Conservation (phyloP, 2,888 invertebrate genomes). For the Apodemia duryi region DNA sequence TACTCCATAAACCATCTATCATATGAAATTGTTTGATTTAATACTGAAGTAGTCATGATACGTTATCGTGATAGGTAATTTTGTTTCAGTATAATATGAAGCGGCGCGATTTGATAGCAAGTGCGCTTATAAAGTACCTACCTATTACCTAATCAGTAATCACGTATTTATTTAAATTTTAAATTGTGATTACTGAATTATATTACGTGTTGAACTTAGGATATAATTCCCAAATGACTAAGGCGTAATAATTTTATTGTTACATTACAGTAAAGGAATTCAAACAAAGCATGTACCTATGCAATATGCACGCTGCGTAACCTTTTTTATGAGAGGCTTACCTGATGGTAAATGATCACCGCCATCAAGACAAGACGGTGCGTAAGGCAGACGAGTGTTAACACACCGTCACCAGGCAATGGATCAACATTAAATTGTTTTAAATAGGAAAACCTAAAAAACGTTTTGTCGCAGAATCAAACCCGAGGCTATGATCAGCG, state of each 20-base stretch:
- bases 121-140: neutral
- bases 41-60: constrained; percentile 9
- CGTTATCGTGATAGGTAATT: constrained; percentile 8
- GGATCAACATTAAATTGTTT: no score
- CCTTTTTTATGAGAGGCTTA: no score
- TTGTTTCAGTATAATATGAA: neutral
- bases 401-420: no score
- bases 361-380: no score
- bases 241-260: neutral
- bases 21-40: constrained; percentile 11
- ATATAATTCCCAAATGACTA: neutral
- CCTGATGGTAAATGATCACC: no score
- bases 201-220: neutral
- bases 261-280: no score
- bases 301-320: no score
- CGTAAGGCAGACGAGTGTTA: no score
- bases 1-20: constrained; percentile 5
- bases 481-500: no score
- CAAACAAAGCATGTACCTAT: no score
- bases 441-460: no score
- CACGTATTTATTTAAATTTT: neutral
- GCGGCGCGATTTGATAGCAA: constrained; percentile 8
- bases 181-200: neutral
- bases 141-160: neutral
- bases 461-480: no score